Base-by-base conservation (phyloP, 2,888 invertebrate species). In the Bugulina stolonifera region DNA sequence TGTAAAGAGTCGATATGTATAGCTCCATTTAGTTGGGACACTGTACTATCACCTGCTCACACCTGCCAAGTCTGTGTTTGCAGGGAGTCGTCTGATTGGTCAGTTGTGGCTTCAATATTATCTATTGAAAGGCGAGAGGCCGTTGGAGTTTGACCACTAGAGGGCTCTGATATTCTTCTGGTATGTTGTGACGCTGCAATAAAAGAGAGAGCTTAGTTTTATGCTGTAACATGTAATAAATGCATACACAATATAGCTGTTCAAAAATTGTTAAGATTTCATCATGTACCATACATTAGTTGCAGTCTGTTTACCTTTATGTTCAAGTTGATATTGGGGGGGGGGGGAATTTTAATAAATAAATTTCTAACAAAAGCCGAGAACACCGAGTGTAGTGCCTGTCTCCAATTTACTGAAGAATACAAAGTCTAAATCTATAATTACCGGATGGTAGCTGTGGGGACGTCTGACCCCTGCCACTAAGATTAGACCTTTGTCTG, bases 111-210 rank as follows among this genome's bases (percentile, higher is more conserved):
- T 18, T 43, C 18, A 18, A 43, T 43, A 18, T 18, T 43, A 10
- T 43, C 43, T 18, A 43, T 43, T 5, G 43, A 43, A 18, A 43
- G 43, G 5, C 10, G 18, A 43, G 43, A 18, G 43, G 18, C 10
- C 5, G 43, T 43, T 43, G 43, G 18, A 43, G 43, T 10, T 5
- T 43, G 43, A 64, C 64, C 32, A 14, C 32, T 27, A 27, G 64
- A 25, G 5, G 64, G 64, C 5, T 27, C 64, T 32, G 64, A 64
- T 64, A 64, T 64, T n/a, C 64, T 2, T 64, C 64, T 64, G 32
- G 10, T 34, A 27, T 64, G 64, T 32, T 64, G 64, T 29, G 32
- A 43, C 10, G 18, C 43, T 43, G 18, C 43, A 43, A 43, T 43
- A 10, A 43, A 10, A 43, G 18, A 43, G 10, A 43, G n/a, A n/a